Evolutionary conservation across 2,113 vertebrate genomes (phyloP), one percentile per base, ranked within the genome.

Genomic region (Datnioides undecimradiatus): DNA sequence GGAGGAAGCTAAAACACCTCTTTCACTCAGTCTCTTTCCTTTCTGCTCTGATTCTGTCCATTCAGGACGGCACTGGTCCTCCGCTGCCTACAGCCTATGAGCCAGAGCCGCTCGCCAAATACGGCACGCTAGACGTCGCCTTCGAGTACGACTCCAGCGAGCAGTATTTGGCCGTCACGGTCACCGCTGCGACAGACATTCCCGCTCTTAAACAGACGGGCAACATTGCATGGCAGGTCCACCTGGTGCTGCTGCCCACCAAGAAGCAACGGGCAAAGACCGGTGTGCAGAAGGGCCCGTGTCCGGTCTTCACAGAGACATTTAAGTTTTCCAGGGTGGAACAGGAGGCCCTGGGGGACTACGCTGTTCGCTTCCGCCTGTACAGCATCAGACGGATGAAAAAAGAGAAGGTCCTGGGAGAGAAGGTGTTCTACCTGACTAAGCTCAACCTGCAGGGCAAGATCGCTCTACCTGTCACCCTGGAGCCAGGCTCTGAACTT

Each of bases 361-460:
- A 97, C 6, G 97, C 97, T 0, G 96, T 99, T 67, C 96, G 98
- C 27, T 99, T 99, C 81, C 96, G 97, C 87, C 96, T 99, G 27
- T 99, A 99, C 92, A 97, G 97, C 60, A 92, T 98, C 73, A 95
- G 97, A 34, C 95, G 97, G 68, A 96, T 98, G 96, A 98, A 98
- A 85, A 98, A 97, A 27, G 98, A 99, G 93, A 98, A 97, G 92
- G 95, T 99, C 91, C 95, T 99, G 78, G 97, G 98, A 63, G 98
- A 99, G 94, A 99, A 99, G 93, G 95, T 99, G 80, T 98, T 99
- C 93, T 96, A 98, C 93, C 95, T 99, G 92, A 99, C 97, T 36
- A 99, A 99, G 92, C 94, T 99, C 92, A 98, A 99, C 94, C 95
- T 98, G 92, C 96, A 99, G 95, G 97, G 97, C 81, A 99, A 99